phyloP scores from a whole-genome alignment of 2,113 vertebrate genomes.

The Nothocercus julius region DNA sequence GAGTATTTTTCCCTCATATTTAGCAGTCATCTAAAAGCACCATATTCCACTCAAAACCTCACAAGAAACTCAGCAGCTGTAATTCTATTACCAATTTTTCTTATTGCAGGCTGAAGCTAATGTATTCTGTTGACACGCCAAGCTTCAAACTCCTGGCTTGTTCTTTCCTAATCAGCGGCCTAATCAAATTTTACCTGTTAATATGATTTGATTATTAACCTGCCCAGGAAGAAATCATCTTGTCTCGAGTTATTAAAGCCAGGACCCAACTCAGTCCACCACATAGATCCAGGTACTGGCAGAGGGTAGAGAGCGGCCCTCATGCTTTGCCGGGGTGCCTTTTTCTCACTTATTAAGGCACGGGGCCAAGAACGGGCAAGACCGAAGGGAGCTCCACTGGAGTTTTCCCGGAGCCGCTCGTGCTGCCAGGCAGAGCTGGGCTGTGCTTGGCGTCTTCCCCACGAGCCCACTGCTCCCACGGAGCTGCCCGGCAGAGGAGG shows the following conservation, averaged over 20 bases:
- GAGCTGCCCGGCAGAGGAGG: neutral
- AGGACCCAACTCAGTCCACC: neutral
- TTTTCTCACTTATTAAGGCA: neutral
- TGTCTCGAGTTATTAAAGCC: neutral
- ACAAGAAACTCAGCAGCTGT: neutral
- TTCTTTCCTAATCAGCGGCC: conserved; percentile 36
- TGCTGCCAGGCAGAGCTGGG: neutral
- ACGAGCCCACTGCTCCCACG: fast-evolving
- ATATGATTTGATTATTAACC: conserved; percentile 46
- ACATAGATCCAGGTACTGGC: neutral
- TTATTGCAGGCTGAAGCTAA: conserved; percentile 32
- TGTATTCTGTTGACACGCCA: conserved; percentile 52
- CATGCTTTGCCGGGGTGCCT: neutral
- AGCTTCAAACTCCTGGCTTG: conserved; percentile 22
- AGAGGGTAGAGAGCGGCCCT: neutral
- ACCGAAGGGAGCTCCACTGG: no score
- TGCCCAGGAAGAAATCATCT: conserved; percentile 36
- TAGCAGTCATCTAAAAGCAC: neutral
- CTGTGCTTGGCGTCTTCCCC: neutral
- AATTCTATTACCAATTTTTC: conserved; percentile 7
- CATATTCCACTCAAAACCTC: neutral
- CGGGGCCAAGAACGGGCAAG: neutral
- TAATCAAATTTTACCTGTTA: conserved; percentile 56
- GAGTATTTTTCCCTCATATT: neutral
- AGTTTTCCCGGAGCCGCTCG: no score